These are phyloP conservation scores for Acipenser oxyrinchus DNA, from an alignment of 2,797 vertebrate species.

Conservation along the genomic window DNA sequence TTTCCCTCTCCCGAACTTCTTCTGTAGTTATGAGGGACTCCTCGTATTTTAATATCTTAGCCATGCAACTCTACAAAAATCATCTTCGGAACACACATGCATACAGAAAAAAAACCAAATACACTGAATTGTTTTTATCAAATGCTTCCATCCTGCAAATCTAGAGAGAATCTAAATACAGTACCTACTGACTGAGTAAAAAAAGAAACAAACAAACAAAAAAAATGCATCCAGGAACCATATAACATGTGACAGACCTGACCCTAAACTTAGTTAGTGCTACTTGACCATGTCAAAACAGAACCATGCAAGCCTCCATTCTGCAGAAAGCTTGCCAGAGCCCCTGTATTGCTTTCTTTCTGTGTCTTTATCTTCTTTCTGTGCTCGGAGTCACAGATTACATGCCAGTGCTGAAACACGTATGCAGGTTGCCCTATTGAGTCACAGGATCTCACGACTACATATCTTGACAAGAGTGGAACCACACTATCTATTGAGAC, in stretches of 20 bases:
- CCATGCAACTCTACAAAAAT: not conserved
- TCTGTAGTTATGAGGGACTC: not conserved
- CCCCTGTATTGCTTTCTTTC: not conserved
- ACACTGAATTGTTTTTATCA: not conserved
- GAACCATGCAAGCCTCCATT: not conserved
- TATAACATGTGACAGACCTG: constrained; percentile 11
- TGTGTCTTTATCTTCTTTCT: not conserved
- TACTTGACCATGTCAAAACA: not conserved
- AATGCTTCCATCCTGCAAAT: not conserved
- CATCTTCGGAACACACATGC: not conserved
- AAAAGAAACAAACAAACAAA: constrained; percentile 2
- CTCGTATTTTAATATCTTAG: not conserved
- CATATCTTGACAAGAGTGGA: no score
- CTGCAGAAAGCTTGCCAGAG: not conserved
- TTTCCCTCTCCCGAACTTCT: not conserved
- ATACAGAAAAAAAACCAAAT: not conserved
- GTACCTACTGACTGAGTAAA: constrained; percentile 1
- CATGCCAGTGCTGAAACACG: no score
- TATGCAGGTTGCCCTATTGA: no score
- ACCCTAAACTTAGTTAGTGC: constrained; percentile 13
- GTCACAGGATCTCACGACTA: no score
- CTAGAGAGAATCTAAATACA: constrained; percentile 5
- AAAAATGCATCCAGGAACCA: constrained; percentile 14
- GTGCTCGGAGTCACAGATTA: not conserved
- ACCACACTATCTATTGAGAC: no score